Evolutionary conservation across 1,140 invertebrate genomes (phyloP).

Genomic region (Sarcophaga bullata): DNA sequence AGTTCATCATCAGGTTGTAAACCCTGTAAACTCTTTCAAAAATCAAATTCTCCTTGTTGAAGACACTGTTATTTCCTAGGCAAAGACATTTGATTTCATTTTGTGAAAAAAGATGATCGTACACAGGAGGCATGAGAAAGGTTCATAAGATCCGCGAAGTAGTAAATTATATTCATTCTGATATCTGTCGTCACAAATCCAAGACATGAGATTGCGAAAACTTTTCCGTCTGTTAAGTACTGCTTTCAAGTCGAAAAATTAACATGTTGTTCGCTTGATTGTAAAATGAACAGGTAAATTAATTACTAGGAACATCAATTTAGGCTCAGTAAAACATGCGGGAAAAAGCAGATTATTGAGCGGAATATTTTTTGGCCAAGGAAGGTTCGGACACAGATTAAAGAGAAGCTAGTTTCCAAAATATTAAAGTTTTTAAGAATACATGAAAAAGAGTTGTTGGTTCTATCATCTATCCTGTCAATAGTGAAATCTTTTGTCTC

Average conservation of each 20-base stretch:
- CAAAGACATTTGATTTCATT: not conserved
- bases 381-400: not conserved
- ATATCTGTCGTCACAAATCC: slow-evolving; percentile 27
- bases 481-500: not conserved
- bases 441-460: slow-evolving; percentile 1
- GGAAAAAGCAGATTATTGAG: slow-evolving; percentile 31
- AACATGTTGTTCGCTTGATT: not conserved
- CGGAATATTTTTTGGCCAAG: slow-evolving; percentile 30
- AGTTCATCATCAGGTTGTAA: not conserved
- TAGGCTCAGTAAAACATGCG: slow-evolving; percentile 25
- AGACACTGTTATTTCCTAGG: not conserved
- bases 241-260: not conserved
- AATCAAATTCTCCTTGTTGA: slow-evolving; percentile 42
- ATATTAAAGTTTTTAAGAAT: slow-evolving; percentile 25
- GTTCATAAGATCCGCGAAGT: slow-evolving; percentile 39
- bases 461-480: not conserved
- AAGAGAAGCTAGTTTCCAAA: slow-evolving; percentile 13
- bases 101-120: not conserved
- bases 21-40: slow-evolving; percentile 41
- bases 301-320: slow-evolving; percentile 31
- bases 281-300: slow-evolving; percentile 14
- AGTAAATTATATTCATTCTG: slow-evolving; percentile 32
- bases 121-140: not conserved
- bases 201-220: slow-evolving; percentile 13
- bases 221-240: not conserved